Conservation (phyloP, 2,113 vertebrate species). For the Pycnonotus jocosus region DNA sequence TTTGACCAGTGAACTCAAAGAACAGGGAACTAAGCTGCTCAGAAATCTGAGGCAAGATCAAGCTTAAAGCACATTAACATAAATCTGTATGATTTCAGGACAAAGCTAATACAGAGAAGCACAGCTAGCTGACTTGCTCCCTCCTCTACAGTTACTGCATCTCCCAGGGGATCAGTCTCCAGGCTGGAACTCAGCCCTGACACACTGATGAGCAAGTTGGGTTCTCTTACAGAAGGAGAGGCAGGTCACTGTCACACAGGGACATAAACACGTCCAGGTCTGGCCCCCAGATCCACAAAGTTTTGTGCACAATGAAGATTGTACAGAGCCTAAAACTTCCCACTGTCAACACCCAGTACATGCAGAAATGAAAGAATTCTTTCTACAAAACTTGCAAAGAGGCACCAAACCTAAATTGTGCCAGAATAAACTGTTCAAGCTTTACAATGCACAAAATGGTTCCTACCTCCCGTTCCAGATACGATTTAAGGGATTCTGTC, state of each 20-base stretch:
- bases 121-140: background rate
- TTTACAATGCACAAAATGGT: constrained; percentile 11
- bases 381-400: background rate
- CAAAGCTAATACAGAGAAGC: background rate
- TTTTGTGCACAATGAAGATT: background rate
- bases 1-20: background rate
- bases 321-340: background rate
- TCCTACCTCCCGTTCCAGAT: constrained; percentile 93
- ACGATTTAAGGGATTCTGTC: constrained; percentile 94
- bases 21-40: background rate
- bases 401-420: background rate
- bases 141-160: background rate
- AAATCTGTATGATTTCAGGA: background rate
- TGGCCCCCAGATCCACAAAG: background rate
- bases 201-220: background rate
- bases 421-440: background rate
- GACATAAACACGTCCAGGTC: background rate
- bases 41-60: background rate
- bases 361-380: background rate
- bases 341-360: background rate
- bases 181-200: background rate
- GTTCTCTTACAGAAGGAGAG: background rate
- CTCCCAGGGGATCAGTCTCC: background rate
- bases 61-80: background rate
- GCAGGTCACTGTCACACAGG: background rate